Percentiles rank a stretch among this genome's conserved stretches.
These are phyloP conservation scores for Struthidea cinerea DNA, from an alignment of 2,113 vertebrate species.

Conservation along the genomic window DNA sequence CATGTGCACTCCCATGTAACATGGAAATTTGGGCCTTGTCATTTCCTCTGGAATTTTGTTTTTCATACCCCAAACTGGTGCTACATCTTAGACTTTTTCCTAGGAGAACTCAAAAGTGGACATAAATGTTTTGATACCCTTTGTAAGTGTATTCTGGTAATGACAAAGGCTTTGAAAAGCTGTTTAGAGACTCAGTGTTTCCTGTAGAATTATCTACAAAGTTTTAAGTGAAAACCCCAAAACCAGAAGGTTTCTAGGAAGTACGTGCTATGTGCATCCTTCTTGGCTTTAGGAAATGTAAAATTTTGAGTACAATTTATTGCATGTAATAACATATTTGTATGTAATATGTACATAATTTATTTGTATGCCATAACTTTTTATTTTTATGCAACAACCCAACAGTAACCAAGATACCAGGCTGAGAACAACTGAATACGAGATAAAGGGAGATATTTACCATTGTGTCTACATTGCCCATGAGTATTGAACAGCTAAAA, in stretches of 20 bases:
- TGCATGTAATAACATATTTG: background rate
- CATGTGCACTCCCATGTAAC: accelerated
- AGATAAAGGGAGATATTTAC: background rate
- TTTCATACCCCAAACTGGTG: background rate
- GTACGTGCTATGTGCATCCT: accelerated
- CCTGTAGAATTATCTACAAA: background rate
- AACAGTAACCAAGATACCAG: background rate
- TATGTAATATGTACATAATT: background rate
- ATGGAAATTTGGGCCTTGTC: background rate
- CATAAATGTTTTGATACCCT: background rate
- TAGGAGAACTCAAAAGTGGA: background rate
- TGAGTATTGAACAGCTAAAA: background rate
- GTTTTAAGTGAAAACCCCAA: background rate
- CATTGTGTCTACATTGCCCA: background rate
- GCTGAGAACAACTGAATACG: background rate
- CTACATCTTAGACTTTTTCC: background rate
- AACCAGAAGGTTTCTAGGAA: background rate
- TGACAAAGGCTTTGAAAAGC: background rate
- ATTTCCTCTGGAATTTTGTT: background rate
- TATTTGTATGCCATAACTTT: background rate
- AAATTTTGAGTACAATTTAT: background rate
- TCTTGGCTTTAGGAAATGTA: background rate
- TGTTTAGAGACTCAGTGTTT: background rate
- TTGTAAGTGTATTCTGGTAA: background rate
- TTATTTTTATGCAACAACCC: background rate